Conservation (phyloP, 1,140 invertebrate genomes). For the Agrypnia vestita region DNA sequence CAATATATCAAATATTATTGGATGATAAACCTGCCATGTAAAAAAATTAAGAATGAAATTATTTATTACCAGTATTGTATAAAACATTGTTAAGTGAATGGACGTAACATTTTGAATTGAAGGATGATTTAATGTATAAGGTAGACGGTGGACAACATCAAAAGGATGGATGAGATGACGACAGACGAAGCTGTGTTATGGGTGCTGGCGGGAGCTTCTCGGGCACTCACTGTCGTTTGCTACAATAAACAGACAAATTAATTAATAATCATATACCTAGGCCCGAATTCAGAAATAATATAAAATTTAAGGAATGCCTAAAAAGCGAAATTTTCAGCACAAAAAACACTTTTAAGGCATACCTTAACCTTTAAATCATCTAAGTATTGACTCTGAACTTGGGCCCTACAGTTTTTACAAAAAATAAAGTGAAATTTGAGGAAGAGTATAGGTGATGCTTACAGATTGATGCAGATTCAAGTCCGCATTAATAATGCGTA, state of each 20-base stretch:
- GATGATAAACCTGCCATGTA: neutral
- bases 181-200: neutral
- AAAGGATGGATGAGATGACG: conserved; percentile 7
- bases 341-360: no score
- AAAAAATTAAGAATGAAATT: conserved; percentile 1
- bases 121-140: neutral
- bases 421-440: no score
- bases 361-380: no score
- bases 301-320: no score
- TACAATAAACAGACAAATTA: conserved; percentile 2
- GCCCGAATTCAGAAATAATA: no score
- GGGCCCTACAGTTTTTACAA: no score
- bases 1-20: no score
- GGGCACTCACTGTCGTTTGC: neutral
- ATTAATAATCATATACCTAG: neutral
- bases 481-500: no score
- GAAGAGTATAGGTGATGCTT: no score
- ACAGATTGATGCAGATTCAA: no score
- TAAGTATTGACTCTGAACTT: no score
- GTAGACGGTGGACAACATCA: conserved; percentile 3
- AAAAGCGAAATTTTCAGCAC: no score
- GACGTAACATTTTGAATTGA: neutral
- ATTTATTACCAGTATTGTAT: neutral
- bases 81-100: conserved; percentile 11
- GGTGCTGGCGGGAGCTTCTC: neutral